Conservation (phyloP, 1,140 invertebrate genomes). For the Calycopis cecrops region DNA sequence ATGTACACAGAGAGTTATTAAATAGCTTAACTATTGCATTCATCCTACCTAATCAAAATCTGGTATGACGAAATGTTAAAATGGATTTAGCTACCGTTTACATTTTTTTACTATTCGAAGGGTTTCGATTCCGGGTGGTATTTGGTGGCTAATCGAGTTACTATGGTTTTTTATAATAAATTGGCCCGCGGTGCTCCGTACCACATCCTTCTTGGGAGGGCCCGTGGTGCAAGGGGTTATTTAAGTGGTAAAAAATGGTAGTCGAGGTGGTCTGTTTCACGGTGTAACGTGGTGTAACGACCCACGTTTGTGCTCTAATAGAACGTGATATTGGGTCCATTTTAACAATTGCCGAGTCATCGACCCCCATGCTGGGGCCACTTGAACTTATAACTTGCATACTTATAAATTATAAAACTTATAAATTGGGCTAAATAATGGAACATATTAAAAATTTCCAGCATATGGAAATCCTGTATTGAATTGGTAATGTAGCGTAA, state of each 20-base stretch:
- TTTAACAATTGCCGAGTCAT: constrained; percentile 53
- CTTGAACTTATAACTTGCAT: constrained; percentile 3
- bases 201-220: constrained; percentile 51
- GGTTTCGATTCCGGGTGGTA: constrained; percentile 24
- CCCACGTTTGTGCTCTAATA: constrained; percentile 57
- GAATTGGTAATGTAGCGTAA: too few relatives aligned
- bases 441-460: too few relatives aligned
- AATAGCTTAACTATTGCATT: too few relatives aligned
- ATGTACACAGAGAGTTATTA: too few relatives aligned
- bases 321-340: constrained; percentile 59
- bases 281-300: constrained; percentile 55
- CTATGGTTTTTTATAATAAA: constrained; percentile 27
- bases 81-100: constrained; percentile 6
- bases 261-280: constrained; percentile 65
- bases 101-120: constrained; percentile 1
- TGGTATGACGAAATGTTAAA: neutral
- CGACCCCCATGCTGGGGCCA: constrained; percentile 27
- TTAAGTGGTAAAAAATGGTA: constrained; percentile 48
- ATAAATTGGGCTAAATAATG: too few relatives aligned
- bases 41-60: too few relatives aligned
- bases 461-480: too few relatives aligned
- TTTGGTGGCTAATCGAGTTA: constrained; percentile 30
- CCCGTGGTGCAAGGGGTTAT: constrained; percentile 33
- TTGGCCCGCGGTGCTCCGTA: constrained; percentile 22
- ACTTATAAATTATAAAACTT: too few relatives aligned